These are phyloP conservation scores for Lysandra bellargus DNA, from an alignment of 2,888 invertebrate genomes.

Conservation along the genomic window DNA sequence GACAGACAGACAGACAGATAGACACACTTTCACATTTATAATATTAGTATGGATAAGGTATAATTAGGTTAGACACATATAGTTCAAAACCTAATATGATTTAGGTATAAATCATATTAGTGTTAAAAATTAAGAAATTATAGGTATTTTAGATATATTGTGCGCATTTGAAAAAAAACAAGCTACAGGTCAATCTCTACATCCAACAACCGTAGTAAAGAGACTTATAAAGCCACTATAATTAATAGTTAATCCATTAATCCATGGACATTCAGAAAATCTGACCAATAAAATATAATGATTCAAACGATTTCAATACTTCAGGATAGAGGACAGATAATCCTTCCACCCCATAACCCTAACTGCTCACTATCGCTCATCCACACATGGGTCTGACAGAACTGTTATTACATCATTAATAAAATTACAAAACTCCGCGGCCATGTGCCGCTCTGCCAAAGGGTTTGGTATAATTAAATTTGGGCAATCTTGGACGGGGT, in stretches of 20 bases:
- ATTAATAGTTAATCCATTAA: neutral
- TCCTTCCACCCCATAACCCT: conserved; percentile 71
- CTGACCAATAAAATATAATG: conserved; percentile 29
- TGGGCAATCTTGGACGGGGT: conserved; percentile 58
- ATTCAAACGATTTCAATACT: conserved; percentile 37
- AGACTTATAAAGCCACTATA: neutral
- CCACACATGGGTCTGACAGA: conserved; percentile 78
- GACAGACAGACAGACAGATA: too few species aligned
- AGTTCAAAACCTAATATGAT: too few species aligned
- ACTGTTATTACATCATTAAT: conserved; percentile 81
- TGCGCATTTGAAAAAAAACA: neutral
- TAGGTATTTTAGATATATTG: too few species aligned
- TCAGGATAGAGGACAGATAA: conserved; percentile 57
- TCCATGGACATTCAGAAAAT: neutral
- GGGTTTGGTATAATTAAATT: conserved; percentile 76
- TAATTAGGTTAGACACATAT: too few species aligned
- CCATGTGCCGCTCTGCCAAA: conserved; percentile 64
- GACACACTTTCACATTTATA: too few species aligned
- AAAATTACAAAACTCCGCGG: conserved; percentile 78
- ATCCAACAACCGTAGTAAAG: neutral
- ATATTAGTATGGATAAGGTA: too few species aligned
- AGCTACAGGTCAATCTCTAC: neutral
- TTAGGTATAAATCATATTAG: too few species aligned
- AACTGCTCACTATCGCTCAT: conserved; percentile 79
- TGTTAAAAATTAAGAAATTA: too few species aligned